A percentile compares a stretch with the other conserved stretches of the same genome.
These are phyloP conservation scores for Siniperca chuatsi DNA, from an alignment of 2,113 vertebrate genomes.

Conservation along the genomic window DNA sequence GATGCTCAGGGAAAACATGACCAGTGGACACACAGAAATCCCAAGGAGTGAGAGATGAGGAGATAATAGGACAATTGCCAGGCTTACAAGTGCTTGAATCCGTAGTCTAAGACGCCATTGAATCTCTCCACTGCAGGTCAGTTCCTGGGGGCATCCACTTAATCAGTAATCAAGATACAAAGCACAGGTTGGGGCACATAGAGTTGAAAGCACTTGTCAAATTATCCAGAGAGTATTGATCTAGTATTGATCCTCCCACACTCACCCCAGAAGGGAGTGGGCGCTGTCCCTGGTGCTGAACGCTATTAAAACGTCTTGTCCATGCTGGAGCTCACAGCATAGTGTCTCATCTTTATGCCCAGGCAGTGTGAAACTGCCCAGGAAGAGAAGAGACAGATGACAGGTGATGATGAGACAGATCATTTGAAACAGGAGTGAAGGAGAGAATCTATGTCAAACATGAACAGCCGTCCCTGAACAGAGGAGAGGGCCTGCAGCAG, in stretches of 20 bases:
- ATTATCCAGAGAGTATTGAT: slow-evolving; percentile 66
- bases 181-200: slow-evolving; percentile 50
- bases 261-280: slow-evolving; percentile 16
- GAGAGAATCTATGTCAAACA: slow-evolving; percentile 27
- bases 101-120: slow-evolving; percentile 10
- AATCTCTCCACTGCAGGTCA: slow-evolving; percentile 50
- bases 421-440: slow-evolving; percentile 31
- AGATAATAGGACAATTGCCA: slow-evolving; percentile 46
- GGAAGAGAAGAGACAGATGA: slow-evolving; percentile 28
- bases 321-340: slow-evolving; percentile 3
- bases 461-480: slow-evolving; percentile 31
- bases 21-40: slow-evolving; percentile 13
- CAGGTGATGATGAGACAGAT: slow-evolving; percentile 40
- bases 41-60: slow-evolving; percentile 21
- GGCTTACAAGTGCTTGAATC: slow-evolving; percentile 38
- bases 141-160: slow-evolving; percentile 42
- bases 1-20: slow-evolving; percentile 1
- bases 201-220: slow-evolving; percentile 72
- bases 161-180: slow-evolving; percentile 70
- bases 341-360: slow-evolving; percentile 20
- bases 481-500: slow-evolving; percentile 26
- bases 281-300: slow-evolving; percentile 22
- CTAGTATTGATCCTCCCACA: slow-evolving; percentile 44
- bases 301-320: slow-evolving; percentile 5
- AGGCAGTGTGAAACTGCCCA: not conserved